Conservation (phyloP, 2,113 vertebrate species). For the Oncorhynchus tshawytscha region DNA sequence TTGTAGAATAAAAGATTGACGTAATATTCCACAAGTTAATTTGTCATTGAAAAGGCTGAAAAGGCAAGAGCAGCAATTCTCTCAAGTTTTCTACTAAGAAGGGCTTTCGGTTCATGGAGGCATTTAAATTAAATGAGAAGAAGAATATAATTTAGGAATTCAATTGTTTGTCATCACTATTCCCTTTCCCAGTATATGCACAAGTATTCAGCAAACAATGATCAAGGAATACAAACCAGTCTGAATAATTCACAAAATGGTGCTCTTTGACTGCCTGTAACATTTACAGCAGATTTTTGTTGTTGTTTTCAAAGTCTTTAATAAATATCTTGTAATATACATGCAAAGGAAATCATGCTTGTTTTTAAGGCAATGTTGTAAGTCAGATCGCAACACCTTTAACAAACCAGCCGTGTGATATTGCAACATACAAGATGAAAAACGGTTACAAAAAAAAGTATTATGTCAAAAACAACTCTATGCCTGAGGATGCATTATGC, state of each 20-base stretch:
- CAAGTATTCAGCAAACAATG: no score
- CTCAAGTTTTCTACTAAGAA: slow-evolving; percentile 8
- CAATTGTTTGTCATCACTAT: slow-evolving; percentile 13
- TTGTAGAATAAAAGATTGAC: slow-evolving; percentile 25
- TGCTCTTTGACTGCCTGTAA: slow-evolving; percentile 66
- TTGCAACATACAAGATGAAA: slow-evolving; percentile 43
- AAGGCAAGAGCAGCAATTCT: slow-evolving; percentile 13
- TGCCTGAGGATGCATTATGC: slow-evolving; percentile 60
- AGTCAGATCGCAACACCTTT: slow-evolving; percentile 17
- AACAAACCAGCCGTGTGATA: slow-evolving; percentile 49
- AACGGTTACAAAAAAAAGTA: slow-evolving; percentile 38
- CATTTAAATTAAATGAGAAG: background rate
- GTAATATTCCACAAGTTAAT: slow-evolving; percentile 31
- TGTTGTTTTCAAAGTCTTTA: slow-evolving; percentile 57
- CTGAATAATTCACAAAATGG: slow-evolving; percentile 37
- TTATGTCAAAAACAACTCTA: slow-evolving; percentile 41
- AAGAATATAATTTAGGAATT: slow-evolving; percentile 7
- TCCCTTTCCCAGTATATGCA: slow-evolving; percentile 20
- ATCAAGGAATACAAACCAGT: slow-evolving; percentile 29
- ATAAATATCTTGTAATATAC: slow-evolving; percentile 60
- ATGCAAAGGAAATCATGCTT: slow-evolving; percentile 48
- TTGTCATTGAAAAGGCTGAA: slow-evolving; percentile 12
- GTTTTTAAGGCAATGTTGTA: slow-evolving; percentile 31
- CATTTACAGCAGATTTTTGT: slow-evolving; percentile 57
- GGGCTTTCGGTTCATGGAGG: slow-evolving; percentile 5